phyloP scores from a whole-genome alignment of 2,888 invertebrate genomes.

The Acrocyrtus sp. region DNA sequence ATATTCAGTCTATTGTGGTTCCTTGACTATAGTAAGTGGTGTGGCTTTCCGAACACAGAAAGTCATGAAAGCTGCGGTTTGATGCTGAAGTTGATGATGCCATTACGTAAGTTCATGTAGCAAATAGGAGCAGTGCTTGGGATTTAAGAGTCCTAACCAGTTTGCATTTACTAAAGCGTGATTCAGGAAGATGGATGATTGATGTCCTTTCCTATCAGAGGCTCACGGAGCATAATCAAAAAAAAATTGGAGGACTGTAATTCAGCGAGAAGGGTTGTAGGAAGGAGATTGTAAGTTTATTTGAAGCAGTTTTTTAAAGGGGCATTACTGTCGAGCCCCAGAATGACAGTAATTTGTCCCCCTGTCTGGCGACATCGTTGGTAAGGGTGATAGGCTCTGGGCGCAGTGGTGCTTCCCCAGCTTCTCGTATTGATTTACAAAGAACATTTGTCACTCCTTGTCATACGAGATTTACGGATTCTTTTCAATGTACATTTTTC shows the following conservation, averaged over 20 bases:
- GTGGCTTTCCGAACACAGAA: no score
- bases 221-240: not conserved
- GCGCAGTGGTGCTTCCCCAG: no score
- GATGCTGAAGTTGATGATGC: no score
- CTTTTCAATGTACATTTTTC: not conserved
- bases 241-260: not conserved
- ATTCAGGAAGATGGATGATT: conserved; percentile 26
- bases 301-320: not conserved
- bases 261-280: not conserved
- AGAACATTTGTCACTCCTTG: not conserved
- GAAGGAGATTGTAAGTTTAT: not conserved
- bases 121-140: no score
- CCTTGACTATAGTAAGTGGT: no score
- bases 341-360: not conserved
- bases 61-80: no score
- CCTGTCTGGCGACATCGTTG: not conserved
- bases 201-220: conserved; percentile 28
- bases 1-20: no score
- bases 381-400: not conserved
- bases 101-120: no score
- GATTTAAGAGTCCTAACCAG: no score
- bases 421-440: not conserved
- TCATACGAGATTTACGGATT: not conserved
- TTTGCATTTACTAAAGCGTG: no score
- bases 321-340: not conserved